Evolutionary conservation across 2,113 vertebrate species (phyloP).

Genomic region (Podarcis raffonei): DNA sequence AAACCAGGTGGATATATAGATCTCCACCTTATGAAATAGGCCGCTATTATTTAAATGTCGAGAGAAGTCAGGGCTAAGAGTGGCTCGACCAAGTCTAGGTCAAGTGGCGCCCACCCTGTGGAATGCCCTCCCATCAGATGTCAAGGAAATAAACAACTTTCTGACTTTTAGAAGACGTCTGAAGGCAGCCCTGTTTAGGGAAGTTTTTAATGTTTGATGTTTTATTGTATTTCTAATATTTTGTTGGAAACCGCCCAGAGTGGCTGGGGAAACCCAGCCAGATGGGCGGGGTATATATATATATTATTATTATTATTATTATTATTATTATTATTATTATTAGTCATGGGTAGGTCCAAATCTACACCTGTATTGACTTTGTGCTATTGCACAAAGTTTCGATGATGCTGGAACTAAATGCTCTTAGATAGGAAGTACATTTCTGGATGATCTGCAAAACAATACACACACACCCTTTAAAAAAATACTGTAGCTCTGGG

Average conservation of each 20-base stretch:
- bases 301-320: no score
- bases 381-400: not conserved
- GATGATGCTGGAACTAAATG: not conserved
- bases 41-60: not conserved
- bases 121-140: no score
- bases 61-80: not conserved
- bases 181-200: no score
- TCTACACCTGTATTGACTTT: not conserved
- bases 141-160: no score
- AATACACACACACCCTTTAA: not conserved
- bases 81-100: not conserved
- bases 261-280: no score
- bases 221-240: no score
- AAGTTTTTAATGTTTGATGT: no score
- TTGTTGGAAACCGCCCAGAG: no score
- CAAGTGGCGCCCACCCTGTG: no score
- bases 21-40: not conserved
- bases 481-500: not conserved
- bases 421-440: not conserved
- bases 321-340: no score
- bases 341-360: not conserved
- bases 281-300: no score
- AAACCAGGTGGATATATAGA: fast-evolving
- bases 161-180: no score
- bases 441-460: not conserved